Base-by-base conservation (phyloP, 2,797 vertebrate species). In the Microcaecilia unicolor region DNA sequence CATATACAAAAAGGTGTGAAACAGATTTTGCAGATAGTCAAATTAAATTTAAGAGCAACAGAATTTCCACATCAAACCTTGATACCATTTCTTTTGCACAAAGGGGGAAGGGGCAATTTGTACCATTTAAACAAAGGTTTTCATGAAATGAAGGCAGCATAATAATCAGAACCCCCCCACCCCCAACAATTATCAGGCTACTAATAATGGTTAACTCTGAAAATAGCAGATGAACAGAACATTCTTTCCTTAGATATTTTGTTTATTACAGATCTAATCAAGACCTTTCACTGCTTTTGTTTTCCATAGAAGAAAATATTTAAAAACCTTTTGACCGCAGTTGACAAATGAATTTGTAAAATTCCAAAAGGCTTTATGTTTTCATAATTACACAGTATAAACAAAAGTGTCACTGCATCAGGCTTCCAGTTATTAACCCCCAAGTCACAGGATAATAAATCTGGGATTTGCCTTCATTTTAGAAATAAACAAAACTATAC, bases 111-210 rank as follows among this genome's bases (percentile, higher is more conserved):
- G 65, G 65, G 58, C 72, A 61, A 67, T 71, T 76, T 63, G 55
- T 2, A 14, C 61, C 73, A 68, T 78, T 81, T 64, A 54, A 61
- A 49, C 68, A 46, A 58, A 76, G 63, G 46, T 57, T 72, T 67
- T 66, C 60, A 55, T 52, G 70, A 62, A 69, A 72, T 60, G 67
- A 58, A 67, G 67, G 65, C 62, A 50, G 48, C 63, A 47, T 76
- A 76, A 79, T 70, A 76, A 59, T 33, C 22, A 44, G 33, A 53
- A 55, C 48, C 64, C 62, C 66, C 67, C 67, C 58, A 75, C 70
- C 76, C 75, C 74, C 74, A 76, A 80, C 69, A 77, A 78, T 80
- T 78, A 79, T 61, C 44, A 44, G 39, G 66, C 67, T 48, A 55
- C 55, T 70, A 44, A 51, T 58, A 66, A 70, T 50, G 36, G 25